Conservation (phyloP, 2,888 invertebrate species). For the Zaprionus bogoriensis region DNA sequence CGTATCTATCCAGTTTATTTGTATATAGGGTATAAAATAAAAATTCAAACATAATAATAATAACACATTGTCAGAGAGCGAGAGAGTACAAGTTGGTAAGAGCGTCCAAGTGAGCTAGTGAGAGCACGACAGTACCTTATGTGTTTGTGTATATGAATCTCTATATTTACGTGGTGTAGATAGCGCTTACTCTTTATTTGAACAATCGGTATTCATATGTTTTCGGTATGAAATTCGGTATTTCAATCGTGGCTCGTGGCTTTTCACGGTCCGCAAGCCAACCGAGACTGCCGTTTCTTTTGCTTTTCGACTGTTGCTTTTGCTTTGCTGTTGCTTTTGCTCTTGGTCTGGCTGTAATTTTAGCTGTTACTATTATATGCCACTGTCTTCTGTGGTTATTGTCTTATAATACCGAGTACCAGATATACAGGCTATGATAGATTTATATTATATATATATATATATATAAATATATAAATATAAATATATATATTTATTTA, state of each 20-base stretch:
- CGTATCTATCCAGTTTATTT: too few species aligned
- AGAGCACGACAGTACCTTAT: not conserved
- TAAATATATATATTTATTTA: not conserved
- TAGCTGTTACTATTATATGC: constrained; percentile 13
- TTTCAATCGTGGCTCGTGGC: constrained; percentile 82
- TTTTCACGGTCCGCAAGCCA: constrained; percentile 81
- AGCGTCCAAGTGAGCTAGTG: not conserved
- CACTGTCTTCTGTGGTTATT: constrained; percentile 16
- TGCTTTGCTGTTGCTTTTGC: constrained; percentile 26
- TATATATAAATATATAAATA: not conserved
- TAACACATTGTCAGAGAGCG: too few species aligned
- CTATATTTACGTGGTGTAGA: constrained; percentile 21
- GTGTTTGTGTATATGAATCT: constrained; percentile 11
- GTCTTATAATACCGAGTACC: not conserved
- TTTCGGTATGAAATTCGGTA: constrained; percentile 78
- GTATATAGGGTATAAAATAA: too few species aligned
- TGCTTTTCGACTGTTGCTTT: constrained; percentile 66
- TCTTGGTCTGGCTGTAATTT: constrained; percentile 24
- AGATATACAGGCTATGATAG: too few species aligned
- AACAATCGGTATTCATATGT: constrained; percentile 77
- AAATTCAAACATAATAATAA: too few species aligned
- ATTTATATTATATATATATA: too few species aligned
- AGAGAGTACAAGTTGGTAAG: not conserved
- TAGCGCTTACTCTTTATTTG: constrained; percentile 56
- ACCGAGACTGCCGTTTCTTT: constrained; percentile 79